Evolutionary conservation across 2,888 invertebrate genomes (phyloP).

Genomic region (Zygothrica quintamaculata): DNA sequence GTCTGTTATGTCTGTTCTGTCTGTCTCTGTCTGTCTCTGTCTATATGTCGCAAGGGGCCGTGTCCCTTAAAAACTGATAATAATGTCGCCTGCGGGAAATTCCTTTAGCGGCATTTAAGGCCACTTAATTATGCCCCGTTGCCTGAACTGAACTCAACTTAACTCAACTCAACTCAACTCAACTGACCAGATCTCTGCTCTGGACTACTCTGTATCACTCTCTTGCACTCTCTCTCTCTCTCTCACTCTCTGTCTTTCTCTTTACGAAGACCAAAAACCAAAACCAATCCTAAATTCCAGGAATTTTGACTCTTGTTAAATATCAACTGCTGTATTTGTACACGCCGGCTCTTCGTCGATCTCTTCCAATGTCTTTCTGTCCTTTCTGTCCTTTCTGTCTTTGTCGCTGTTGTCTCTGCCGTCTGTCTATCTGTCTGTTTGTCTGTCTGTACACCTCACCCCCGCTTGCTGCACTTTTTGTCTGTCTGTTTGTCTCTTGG

Average conservation of each 20-base stretch:
- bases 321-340: slow-evolving; percentile 75
- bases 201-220: slow-evolving; percentile 1
- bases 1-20: not conserved
- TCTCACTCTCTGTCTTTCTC: slow-evolving; percentile 2
- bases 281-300: slow-evolving; percentile 81
- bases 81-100: slow-evolving; percentile 78
- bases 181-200: slow-evolving; percentile 40
- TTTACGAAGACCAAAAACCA: slow-evolving; percentile 19
- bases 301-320: slow-evolving; percentile 77
- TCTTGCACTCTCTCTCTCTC: slow-evolving; percentile 8
- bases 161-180: slow-evolving; percentile 8
- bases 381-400: not conserved
- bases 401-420: slow-evolving; percentile 12
- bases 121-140: slow-evolving; percentile 73
- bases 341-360: slow-evolving; percentile 51
- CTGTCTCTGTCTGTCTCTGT: slow-evolving; percentile 17
- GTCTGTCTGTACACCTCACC: slow-evolving; percentile 18
- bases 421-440: slow-evolving; percentile 17
- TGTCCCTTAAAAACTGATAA: slow-evolving; percentile 66
- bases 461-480: slow-evolving; percentile 24
- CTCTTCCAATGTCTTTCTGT: slow-evolving; percentile 3
- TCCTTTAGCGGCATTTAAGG: slow-evolving; percentile 78
- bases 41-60: slow-evolving; percentile 25
- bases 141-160: slow-evolving; percentile 19
- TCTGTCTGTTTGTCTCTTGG: slow-evolving; percentile 6